phyloP scores from a whole-genome alignment of 2,113 vertebrate species.

The Oxygymnocypris stewartii region DNA sequence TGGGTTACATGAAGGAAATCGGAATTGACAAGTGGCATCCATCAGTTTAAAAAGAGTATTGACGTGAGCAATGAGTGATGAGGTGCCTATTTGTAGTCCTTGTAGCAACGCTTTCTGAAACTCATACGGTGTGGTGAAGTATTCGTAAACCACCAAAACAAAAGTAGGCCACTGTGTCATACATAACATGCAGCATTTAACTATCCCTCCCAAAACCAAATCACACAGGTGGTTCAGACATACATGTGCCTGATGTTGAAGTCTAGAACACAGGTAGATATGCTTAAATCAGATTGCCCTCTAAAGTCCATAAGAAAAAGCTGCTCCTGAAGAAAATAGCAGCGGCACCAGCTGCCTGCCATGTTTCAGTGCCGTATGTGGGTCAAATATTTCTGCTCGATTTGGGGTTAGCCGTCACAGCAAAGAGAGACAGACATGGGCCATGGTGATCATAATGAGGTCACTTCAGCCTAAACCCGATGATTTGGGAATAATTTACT shows the following conservation, averaged over 20 bases:
- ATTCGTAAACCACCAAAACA: slow-evolving; percentile 3
- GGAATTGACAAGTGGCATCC: slow-evolving; percentile 22
- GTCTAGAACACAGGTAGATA: background rate
- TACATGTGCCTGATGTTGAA: background rate
- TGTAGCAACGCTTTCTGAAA: background rate
- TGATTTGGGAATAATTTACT: background rate
- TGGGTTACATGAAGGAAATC: slow-evolving; percentile 25
- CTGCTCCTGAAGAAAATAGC: slow-evolving; percentile 3
- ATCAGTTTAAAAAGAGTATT: slow-evolving; percentile 14
- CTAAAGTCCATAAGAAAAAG: slow-evolving; percentile 33
- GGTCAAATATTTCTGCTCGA: slow-evolving; percentile 42
- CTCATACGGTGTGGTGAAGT: background rate
- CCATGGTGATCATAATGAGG: slow-evolving; percentile 20
- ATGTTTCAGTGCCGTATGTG: slow-evolving; percentile 21
- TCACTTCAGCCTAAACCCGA: slow-evolving; percentile 17
- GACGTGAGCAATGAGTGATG: background rate
- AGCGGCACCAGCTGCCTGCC: slow-evolving; percentile 26
- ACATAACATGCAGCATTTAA: background rate
- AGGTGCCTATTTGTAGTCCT: background rate
- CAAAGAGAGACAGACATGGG: background rate
- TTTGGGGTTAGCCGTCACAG: background rate
- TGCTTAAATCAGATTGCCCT: slow-evolving; percentile 24
- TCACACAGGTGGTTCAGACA: slow-evolving; percentile 10
- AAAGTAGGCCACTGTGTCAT: slow-evolving; percentile 26
- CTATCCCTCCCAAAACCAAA: background rate